Base-by-base conservation (phyloP, 92 coral and sea anemone genomes). In the Siderastrea siderea region DNA sequence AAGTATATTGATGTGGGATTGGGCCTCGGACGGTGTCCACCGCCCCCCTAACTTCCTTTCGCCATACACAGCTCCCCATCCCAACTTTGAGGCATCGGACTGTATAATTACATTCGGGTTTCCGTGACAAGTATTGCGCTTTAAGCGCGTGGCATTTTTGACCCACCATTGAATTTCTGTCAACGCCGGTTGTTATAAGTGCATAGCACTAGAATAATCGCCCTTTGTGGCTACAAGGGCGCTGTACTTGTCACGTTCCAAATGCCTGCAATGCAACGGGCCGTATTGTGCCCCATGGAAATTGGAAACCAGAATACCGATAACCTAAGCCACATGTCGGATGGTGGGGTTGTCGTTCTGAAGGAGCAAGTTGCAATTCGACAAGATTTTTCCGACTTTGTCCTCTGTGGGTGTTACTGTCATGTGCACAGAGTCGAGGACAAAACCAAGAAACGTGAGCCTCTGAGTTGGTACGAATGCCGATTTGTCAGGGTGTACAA, bases 61-160 rank as follows among this genome's bases (percentile, higher is more conserved):
- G 3, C 77, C 68, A 13, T 45, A 77, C 15, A 87, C 79, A 26
- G 92, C 90, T 7, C 83, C 92, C 90, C 88, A 90, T 7, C 94
- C 94, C 59, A 53, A 64, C 47, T 83, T 92, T 50, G 95, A 92
- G 19, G 95, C 95, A 80, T 88, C 90, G 17, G 95, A 84, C 58
- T 88, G 88, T 58, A 92, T 88, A 51, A 74, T 78, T 44, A 91
- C 44, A 49, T 46, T 77, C 19, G 94, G 94, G 63, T 87, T 91
- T 6, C 67, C 91, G 49, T 57, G 89, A 6, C 75, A 69, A 76
- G 87, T 91, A 54, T 88, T 54, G 43, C 83, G 67, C 52, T 71
- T 88, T 47, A 78, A 66, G 43, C 84, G n/a, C 14, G 9, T 15
- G 26, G 82, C 92, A 84, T 88, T 92, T 57, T 82, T 62, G 54